Percentiles rank a stretch among this genome's conserved stretches.
Evolutionary conservation across 2,113 vertebrate genomes (phyloP).

Genomic region (Nansenia antarctica): DNA sequence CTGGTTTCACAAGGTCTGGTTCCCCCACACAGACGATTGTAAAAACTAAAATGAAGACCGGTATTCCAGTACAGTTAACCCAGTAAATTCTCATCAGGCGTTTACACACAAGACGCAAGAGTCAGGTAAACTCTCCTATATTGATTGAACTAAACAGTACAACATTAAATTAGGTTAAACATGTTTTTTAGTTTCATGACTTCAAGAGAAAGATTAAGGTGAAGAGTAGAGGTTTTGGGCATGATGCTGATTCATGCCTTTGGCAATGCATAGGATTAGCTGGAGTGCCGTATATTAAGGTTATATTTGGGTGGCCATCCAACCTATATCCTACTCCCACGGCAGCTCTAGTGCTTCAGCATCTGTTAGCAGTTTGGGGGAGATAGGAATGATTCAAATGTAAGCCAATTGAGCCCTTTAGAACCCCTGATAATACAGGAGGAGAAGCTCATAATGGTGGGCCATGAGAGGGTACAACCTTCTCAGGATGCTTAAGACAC

Average conservation of each 20-base stretch:
- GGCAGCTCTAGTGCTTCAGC: background rate
- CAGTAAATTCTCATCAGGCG: background rate
- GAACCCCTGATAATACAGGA: background rate
- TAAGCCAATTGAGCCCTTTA: background rate
- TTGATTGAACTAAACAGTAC: background rate
- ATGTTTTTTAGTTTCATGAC: background rate
- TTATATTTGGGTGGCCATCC: background rate
- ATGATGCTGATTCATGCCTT: background rate
- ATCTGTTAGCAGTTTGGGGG: constrained; percentile 20
- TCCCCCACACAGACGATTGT: background rate
- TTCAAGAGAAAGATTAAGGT: background rate
- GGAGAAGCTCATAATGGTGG: background rate
- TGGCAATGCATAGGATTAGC: background rate
- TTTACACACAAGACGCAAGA: background rate
- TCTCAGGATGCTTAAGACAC: background rate
- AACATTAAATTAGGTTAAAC: background rate
- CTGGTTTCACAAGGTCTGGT: background rate
- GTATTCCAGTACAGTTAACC: background rate
- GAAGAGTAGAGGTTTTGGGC: background rate
- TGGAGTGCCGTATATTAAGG: background rate
- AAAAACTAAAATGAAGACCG: background rate
- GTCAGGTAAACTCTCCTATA: background rate
- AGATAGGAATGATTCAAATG: constrained; percentile 11
- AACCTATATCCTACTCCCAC: background rate
- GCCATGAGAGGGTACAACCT: background rate